Evolutionary conservation across 1,140 invertebrate genomes (phyloP).

Genomic region (Macrosteles quadrilineatus): DNA sequence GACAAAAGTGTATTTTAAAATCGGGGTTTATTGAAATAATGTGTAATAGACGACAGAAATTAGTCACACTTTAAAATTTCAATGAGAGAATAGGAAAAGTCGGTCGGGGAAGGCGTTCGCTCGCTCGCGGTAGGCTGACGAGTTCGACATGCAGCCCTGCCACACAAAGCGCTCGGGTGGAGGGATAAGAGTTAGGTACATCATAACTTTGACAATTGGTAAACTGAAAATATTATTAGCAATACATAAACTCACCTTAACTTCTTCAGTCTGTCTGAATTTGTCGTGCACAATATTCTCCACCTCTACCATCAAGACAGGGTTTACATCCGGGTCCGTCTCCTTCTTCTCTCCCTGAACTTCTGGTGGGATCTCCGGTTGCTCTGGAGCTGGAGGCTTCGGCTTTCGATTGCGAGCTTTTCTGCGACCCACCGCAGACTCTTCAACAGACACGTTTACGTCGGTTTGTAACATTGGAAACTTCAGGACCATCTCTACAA

Average conservation of each 20-base stretch:
- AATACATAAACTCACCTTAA: slow-evolving; percentile 66
- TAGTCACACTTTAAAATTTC: too few relatives aligned
- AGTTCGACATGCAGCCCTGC: too few relatives aligned
- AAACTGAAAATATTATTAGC: slow-evolving; percentile 12
- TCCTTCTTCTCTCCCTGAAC: slow-evolving; percentile 27
- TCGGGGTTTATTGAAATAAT: too few relatives aligned
- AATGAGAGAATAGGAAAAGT: too few relatives aligned
- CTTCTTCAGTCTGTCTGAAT: slow-evolving; percentile 90
- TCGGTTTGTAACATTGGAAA: slow-evolving; percentile 41
- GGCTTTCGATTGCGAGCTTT: slow-evolving; percentile 5
- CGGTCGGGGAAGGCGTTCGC: too few relatives aligned
- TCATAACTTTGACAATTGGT: too few relatives aligned
- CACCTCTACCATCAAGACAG: slow-evolving; percentile 90
- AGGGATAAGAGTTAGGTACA: too few relatives aligned
- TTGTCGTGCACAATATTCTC: slow-evolving; percentile 91
- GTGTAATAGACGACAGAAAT: too few relatives aligned
- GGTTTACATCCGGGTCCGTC: slow-evolving; percentile 41
- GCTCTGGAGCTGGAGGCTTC: slow-evolving; percentile 20
- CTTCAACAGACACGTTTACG: slow-evolving; percentile 51
- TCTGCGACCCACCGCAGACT: slow-evolving; percentile 39
- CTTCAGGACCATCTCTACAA: slow-evolving; percentile 49
- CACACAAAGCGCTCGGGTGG: too few relatives aligned
- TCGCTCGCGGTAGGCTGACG: too few relatives aligned
- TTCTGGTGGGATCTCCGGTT: slow-evolving; percentile 26
- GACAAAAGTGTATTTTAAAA: too few relatives aligned